These are phyloP conservation scores for Nemoura dubitans DNA, from an alignment of 2,888 invertebrate species.

Conservation along the genomic window DNA sequence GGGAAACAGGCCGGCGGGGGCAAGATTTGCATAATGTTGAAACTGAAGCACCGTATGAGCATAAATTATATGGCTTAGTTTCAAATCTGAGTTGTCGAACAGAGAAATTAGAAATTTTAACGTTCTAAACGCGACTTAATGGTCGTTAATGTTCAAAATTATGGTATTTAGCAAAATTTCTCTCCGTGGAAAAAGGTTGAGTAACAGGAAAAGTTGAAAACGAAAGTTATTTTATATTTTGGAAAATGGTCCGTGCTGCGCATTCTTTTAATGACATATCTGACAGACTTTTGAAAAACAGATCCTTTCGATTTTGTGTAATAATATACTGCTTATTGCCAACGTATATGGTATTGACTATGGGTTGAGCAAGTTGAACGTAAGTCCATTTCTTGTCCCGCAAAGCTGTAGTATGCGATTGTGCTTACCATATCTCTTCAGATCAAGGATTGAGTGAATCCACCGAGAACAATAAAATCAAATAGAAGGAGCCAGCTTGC, in stretches of 20 bases:
- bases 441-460: slow-evolving; percentile 7
- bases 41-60: not conserved
- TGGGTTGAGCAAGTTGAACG: not conserved
- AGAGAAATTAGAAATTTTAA: not conserved
- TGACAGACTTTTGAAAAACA: not conserved
- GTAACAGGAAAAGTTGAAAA: not conserved
- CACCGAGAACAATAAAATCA: not conserved
- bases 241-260: not conserved
- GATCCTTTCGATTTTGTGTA: not conserved
- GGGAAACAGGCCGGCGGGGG: not conserved
- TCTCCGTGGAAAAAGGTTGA: not conserved
- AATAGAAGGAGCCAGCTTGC: not conserved
- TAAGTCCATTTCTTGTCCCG: not conserved
- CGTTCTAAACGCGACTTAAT: not conserved
- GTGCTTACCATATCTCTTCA: not conserved
- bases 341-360: too few species aligned
- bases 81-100: not conserved
- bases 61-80: not conserved
- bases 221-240: not conserved
- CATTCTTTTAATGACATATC: not conserved
- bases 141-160: not conserved
- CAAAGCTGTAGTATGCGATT: not conserved
- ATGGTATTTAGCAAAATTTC: not conserved
- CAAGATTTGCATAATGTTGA: not conserved
- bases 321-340: not conserved